These are phyloP conservation scores for Oxystoma pomonae DNA, from an alignment of 2,888 invertebrate genomes.

Conservation along the genomic window DNA sequence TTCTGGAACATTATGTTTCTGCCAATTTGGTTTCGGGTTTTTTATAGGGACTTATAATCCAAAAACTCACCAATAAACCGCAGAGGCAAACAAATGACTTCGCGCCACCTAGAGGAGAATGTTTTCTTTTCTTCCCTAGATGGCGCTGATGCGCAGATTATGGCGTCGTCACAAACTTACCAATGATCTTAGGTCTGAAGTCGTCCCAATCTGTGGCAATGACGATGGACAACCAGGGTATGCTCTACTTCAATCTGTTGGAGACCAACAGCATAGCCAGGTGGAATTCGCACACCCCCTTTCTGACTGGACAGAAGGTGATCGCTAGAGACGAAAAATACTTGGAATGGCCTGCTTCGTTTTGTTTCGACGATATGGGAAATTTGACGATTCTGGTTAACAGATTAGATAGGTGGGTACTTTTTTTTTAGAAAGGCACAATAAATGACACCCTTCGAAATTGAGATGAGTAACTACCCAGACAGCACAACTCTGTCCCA, in stretches of 20 bases:
- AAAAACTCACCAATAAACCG: too few relatives aligned
- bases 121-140: not conserved
- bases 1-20: too few relatives aligned
- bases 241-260: constrained; percentile 66
- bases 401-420: constrained; percentile 52
- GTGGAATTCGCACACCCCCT: constrained; percentile 62
- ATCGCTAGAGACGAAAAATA: constrained; percentile 60
- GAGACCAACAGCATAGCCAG: constrained; percentile 64
- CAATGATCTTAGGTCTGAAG: constrained; percentile 48
- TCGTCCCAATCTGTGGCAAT: constrained; percentile 69
- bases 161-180: too few relatives aligned
- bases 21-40: too few relatives aligned
- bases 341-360: constrained; percentile 71
- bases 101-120: not conserved
- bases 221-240: constrained; percentile 67
- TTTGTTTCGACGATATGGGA: constrained; percentile 62
- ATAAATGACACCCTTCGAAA: too few relatives aligned
- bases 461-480: too few relatives aligned
- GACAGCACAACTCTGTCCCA: too few relatives aligned
- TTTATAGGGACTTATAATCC: too few relatives aligned
- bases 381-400: constrained; percentile 67
- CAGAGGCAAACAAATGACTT: not conserved
- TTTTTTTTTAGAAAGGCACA: too few relatives aligned
- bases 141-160: too few relatives aligned
- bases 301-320: constrained; percentile 57